A percentile compares a stretch with the other conserved stretches of the same genome.
These are phyloP conservation scores for Caenorhabditis brenneri DNA, from an alignment of 1,140 invertebrate genomes.

Conservation along the genomic window DNA sequence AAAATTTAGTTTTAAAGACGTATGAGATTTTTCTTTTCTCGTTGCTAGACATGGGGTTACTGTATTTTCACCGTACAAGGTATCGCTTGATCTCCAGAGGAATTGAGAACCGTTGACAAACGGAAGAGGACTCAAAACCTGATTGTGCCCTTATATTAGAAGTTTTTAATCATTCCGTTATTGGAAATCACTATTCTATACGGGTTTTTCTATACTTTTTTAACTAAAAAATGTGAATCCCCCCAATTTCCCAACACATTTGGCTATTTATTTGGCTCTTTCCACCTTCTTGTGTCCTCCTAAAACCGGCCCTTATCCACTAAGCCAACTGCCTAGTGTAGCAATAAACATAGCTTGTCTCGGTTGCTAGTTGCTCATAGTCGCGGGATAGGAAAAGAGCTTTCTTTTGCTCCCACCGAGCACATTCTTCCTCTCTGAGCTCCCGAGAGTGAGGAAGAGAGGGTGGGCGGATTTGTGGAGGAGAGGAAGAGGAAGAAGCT, in stretches of 20 bases:
- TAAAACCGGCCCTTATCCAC: conserved; percentile 32
- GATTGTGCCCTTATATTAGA: too few relatives aligned
- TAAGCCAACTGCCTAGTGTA: conserved; percentile 33
- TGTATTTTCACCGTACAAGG: too few relatives aligned
- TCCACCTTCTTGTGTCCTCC: background rate
- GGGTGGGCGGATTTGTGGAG: conserved; percentile 40
- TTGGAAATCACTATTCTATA: too few relatives aligned
- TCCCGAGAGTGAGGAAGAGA: background rate
- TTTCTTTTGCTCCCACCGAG: conserved; percentile 6
- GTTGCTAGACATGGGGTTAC: too few relatives aligned
- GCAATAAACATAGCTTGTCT: conserved; percentile 38
- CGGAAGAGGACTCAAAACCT: too few relatives aligned
- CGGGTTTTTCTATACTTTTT: too few relatives aligned
- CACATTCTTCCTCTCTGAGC: conserved; percentile 15
- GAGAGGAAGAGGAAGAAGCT: too few relatives aligned
- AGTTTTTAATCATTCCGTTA: too few relatives aligned
- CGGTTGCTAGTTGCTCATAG: background rate
- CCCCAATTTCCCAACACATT: background rate
- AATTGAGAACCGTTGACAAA: too few relatives aligned
- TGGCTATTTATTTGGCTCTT: background rate
- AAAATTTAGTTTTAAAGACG: too few relatives aligned
- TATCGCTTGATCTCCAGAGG: too few relatives aligned
- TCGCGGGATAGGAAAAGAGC: background rate
- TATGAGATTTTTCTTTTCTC: too few relatives aligned
- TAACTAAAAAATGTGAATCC: background rate